Percentiles rank a stretch among this genome's conserved stretches.
Evolutionary conservation across 2,797 vertebrate genomes (phyloP).

Genomic region (Ptychobarbus kaznakovi): DNA sequence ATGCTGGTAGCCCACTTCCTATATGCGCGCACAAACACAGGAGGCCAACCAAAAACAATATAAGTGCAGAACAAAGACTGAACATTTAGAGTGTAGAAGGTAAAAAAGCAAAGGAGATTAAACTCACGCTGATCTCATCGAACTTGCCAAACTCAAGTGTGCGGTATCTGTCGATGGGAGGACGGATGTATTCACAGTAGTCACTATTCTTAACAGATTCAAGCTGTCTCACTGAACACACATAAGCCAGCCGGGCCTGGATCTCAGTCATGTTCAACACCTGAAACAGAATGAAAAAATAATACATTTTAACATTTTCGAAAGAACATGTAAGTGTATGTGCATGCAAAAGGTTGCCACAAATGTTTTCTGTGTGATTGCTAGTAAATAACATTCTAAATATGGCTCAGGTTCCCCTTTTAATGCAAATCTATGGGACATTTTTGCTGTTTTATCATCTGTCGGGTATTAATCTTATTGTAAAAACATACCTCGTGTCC

Average conservation of each 20-base stretch:
- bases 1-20: conserved; percentile 96
- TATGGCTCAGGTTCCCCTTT: background rate
- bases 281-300: conserved; percentile 66
- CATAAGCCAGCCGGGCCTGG: conserved; percentile 92
- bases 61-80: background rate
- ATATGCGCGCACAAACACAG: conserved; percentile 18
- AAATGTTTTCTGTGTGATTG: background rate
- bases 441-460: background rate
- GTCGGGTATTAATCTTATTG: background rate
- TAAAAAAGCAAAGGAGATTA: background rate
- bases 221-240: conserved; percentile 95
- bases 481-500: background rate
- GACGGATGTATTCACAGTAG: conserved; percentile 95
- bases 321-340: background rate
- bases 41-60: background rate
- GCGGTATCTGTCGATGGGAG: conserved; percentile 90
- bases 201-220: conserved; percentile 92
- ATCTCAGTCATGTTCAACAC: conserved; percentile 98
- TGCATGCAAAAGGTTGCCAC: background rate
- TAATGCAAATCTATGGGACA: background rate
- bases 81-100: background rate
- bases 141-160: conserved; percentile 96
- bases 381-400: background rate
- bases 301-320: background rate
- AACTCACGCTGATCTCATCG: conserved; percentile 92